Conservation (phyloP, 2,797 vertebrate species). For the Lophius americanus region DNA sequence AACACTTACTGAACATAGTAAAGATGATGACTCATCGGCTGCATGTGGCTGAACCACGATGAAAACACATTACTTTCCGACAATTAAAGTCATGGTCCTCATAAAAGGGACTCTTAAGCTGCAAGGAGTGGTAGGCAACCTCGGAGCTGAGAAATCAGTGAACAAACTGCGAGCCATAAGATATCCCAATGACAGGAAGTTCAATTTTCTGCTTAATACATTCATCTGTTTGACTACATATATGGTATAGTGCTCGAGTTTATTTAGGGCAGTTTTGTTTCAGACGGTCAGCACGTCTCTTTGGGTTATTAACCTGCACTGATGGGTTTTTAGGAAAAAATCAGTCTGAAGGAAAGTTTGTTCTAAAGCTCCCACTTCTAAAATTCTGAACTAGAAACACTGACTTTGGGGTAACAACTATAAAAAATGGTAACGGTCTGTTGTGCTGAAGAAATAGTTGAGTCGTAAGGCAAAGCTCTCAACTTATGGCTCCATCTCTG, state of each 20-base stretch:
- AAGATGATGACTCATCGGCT: slow-evolving; percentile 18
- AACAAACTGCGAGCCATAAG: slow-evolving; percentile 15
- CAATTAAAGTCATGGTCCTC: slow-evolving; percentile 11
- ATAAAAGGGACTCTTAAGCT: slow-evolving; percentile 4
- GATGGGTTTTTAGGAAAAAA: too few species aligned
- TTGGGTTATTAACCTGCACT: too few species aligned
- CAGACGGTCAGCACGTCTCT: not conserved
- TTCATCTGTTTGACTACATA: not conserved
- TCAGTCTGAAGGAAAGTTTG: too few species aligned
- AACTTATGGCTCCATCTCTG: too few species aligned
- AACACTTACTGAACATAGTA: slow-evolving; percentile 5
- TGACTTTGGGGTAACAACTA: too few species aligned
- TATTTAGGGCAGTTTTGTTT: not conserved
- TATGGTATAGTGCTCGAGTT: not conserved
- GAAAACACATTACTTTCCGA: slow-evolving; percentile 2
- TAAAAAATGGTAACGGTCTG: too few species aligned
- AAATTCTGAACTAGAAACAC: too few species aligned
- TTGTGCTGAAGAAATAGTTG: too few species aligned
- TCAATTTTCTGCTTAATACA: not conserved
- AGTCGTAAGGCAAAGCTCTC: too few species aligned
- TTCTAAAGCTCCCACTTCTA: too few species aligned
- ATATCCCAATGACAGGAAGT: not conserved
- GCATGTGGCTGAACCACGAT: slow-evolving; percentile 1
- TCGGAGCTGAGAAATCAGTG: not conserved
- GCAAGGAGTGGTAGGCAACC: not conserved